These are phyloP conservation scores for Ophraella communa DNA, from an alignment of 2,888 invertebrate genomes.

Conservation along the genomic window DNA sequence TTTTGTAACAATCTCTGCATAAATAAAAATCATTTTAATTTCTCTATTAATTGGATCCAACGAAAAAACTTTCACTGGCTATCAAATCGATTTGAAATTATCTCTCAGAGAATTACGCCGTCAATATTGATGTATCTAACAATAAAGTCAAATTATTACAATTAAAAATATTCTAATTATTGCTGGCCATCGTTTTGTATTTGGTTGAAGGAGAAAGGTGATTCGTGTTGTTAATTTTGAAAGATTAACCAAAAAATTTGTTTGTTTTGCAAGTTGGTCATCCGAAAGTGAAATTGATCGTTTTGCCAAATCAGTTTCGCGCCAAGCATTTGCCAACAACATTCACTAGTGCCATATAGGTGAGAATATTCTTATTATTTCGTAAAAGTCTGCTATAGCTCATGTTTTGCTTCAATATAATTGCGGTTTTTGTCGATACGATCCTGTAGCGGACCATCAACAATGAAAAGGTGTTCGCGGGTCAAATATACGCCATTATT, in stretches of 20 bases:
- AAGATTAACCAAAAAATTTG: neutral
- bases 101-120: neutral
- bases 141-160: constrained; percentile 13
- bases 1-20: neutral
- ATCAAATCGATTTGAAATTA: neutral
- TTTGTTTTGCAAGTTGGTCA: neutral
- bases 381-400: neutral
- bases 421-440: neutral
- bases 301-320: no score
- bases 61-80: neutral
- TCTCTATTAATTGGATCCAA: neutral
- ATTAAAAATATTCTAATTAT: constrained; percentile 9
- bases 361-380: neutral
- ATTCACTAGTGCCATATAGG: no score
- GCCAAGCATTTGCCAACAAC: no score
- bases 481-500: constrained; percentile 6
- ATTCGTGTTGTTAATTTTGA: neutral
- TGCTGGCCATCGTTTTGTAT: neutral
- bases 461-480: neutral
- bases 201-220: constrained; percentile 11
- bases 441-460: neutral
- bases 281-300: neutral
- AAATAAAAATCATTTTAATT: neutral
- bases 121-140: constrained; percentile 13
- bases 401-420: neutral